A percentile compares a stretch with the other conserved stretches of the same genome.
Evolutionary conservation across 2,888 invertebrate species (phyloP).

Genomic region (Sialis lutaria): DNA sequence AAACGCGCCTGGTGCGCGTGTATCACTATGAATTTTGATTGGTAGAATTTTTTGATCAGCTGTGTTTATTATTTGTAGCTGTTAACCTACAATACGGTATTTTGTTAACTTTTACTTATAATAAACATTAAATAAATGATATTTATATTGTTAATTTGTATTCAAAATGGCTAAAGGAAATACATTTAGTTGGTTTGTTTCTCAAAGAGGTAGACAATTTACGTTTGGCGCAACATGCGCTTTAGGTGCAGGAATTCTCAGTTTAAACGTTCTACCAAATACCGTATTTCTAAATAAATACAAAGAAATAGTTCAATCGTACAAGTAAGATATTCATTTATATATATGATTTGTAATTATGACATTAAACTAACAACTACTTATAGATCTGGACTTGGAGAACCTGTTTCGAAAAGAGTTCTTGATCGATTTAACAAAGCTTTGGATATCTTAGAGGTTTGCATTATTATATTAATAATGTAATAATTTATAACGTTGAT

Average conservation of each 20-base stretch:
- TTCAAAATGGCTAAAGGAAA: no score
- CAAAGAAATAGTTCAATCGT: conserved; percentile 41
- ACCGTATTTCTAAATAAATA: conserved; percentile 42
- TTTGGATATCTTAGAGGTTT: conserved; percentile 33
- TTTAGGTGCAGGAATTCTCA: conserved; percentile 24
- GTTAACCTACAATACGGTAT: no score
- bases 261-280: conserved; percentile 37
- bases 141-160: no score
- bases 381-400: conserved; percentile 40
- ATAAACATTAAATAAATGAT: no score
- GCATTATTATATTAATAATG: neutral
- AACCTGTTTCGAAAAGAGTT: conserved; percentile 32
- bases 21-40: no score
- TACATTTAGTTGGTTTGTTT: conserved; percentile 29
- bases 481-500: conserved; percentile 1
- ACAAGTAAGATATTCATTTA: conserved; percentile 30
- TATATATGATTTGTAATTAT: conserved; percentile 1
- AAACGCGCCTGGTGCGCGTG: no score
- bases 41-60: no score
- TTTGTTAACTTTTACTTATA: no score
- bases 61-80: no score
- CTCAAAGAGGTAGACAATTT: conserved; percentile 33
- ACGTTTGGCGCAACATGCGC: conserved; percentile 29
- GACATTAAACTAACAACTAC: conserved; percentile 7
- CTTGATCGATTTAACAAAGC: conserved; percentile 34